Base-by-base conservation (phyloP, 2,797 vertebrate species). In the Aplochiton taeniatus region DNA sequence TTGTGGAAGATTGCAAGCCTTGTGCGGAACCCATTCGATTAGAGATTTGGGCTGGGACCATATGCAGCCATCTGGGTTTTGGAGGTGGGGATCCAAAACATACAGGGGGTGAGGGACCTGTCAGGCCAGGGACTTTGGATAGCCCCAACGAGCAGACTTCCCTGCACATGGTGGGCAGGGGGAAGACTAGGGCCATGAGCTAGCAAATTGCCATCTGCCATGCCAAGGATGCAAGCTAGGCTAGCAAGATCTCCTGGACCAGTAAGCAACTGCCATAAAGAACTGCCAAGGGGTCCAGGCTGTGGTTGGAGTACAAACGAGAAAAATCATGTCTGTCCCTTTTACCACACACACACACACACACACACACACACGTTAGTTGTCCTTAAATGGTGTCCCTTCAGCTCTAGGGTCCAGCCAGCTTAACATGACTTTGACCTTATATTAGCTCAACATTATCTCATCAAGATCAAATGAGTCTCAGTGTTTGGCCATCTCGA, bases 141-240 rank as follows among this genome's bases (percentile, higher is more conserved):
- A 16, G 13, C 56, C 63, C 16, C 58, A 49, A 44, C 48, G 7
- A 54, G 61, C 74, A 51, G 59, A 55, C 61, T 43, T 43, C 55
- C 58, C 47, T 60, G 66, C 41, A 66, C 60, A 64, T 60, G 13
- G 51, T 17, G 43, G 17, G 47, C 12, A 49, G 47, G 50, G 63
- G 16, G 57, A 58, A 66, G 47, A 66, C 53, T 14, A 13, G 13
- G 19, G 58, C 18, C 18, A 14, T 42, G 18, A 47, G 19, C 47
- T 13, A 43, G 45, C 45, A 18, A 52, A 20, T n/a, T 20, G 53
- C 65, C 57, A 52, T 65, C 66, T 72, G 44, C 14, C 42, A 16
- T 47, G 54, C 55, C 63, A 65, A 69, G 52, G 68, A 41, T 44
- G 43, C 54, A 48, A 58, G 58, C 62, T 54, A 57, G 9, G 51